phyloP scores from a whole-genome alignment of 1,140 invertebrate species.

The Polyergus mexicanus region DNA sequence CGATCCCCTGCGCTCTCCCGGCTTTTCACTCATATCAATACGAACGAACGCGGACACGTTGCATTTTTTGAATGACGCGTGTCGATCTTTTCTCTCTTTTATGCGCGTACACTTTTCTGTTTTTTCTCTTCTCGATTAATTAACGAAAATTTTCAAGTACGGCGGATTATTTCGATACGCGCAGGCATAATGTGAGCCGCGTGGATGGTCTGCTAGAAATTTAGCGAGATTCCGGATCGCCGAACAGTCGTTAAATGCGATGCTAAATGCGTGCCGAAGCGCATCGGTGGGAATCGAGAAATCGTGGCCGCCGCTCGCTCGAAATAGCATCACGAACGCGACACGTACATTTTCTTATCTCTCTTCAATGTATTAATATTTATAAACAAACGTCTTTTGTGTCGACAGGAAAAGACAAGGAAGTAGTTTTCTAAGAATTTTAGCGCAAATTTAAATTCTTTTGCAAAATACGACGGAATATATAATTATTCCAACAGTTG shows the following conservation, averaged over 20 bases:
- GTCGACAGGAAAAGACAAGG: neutral
- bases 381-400: neutral
- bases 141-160: neutral
- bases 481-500: slow-evolving; percentile 7
- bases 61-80: slow-evolving; percentile 55
- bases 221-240: neutral
- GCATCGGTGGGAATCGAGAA: slow-evolving; percentile 21
- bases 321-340: neutral
- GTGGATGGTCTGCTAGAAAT: neutral
- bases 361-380: neutral
- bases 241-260: neutral
- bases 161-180: slow-evolving; percentile 27
- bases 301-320: neutral
- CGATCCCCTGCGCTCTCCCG: slow-evolving; percentile 4
- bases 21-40: slow-evolving; percentile 74
- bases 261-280: slow-evolving; percentile 1
- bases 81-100: slow-evolving; percentile 27
- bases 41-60: slow-evolving; percentile 57
- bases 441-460: neutral
- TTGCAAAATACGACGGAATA: neutral
- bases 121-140: neutral
- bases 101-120: neutral
- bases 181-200: neutral
- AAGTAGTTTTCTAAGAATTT: neutral
- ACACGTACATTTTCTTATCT: neutral